phyloP scores from a whole-genome alignment of 2,888 invertebrate genomes.

The Ichneumoninae sp. region DNA sequence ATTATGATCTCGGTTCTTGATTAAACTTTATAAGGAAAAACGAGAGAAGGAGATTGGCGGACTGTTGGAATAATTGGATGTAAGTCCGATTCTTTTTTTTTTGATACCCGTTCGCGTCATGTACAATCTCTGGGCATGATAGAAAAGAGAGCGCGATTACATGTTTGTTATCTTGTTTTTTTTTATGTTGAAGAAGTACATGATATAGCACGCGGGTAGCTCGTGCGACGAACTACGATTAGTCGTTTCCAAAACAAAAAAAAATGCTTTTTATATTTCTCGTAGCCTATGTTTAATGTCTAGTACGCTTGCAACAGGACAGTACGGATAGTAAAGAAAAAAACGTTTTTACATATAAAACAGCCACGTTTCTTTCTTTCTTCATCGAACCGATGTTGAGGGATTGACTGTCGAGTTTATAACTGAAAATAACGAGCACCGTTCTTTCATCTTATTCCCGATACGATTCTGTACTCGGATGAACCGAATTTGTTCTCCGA shows the following conservation, averaged over 20 bases:
- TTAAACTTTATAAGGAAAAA: slow-evolving; percentile 67
- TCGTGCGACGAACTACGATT: slow-evolving; percentile 33
- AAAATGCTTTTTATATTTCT: slow-evolving; percentile 53
- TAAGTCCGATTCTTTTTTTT: slow-evolving; percentile 1
- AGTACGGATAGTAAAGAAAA: slow-evolving; percentile 48
- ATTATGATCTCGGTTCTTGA: slow-evolving; percentile 48
- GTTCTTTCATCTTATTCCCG: slow-evolving; percentile 65
- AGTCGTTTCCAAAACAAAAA: neutral
- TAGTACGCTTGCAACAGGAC: slow-evolving; percentile 47
- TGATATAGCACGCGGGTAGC: slow-evolving; percentile 34
- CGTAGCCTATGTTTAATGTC: slow-evolving; percentile 46
- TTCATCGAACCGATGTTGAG: slow-evolving; percentile 27
- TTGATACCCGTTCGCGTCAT: slow-evolving; percentile 2
- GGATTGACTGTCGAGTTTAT: slow-evolving; percentile 35
- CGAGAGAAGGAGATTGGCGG: slow-evolving; percentile 52
- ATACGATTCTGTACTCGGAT: slow-evolving; percentile 61
- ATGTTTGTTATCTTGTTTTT: slow-evolving; percentile 2
- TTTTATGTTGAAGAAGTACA: slow-evolving; percentile 35
- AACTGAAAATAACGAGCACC: slow-evolving; percentile 35
- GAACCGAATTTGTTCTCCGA: slow-evolving; percentile 48
- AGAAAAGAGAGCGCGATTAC: slow-evolving; percentile 47
- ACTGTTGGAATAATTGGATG: slow-evolving; percentile 12
- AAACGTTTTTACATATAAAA: slow-evolving; percentile 27
- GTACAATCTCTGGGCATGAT: slow-evolving; percentile 37
- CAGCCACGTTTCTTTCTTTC: slow-evolving; percentile 18